A percentile compares a stretch with the other conserved stretches of the same genome.
phyloP scores from a whole-genome alignment of 2,113 vertebrate genomes.

The Microtus pennsylvanicus region DNA sequence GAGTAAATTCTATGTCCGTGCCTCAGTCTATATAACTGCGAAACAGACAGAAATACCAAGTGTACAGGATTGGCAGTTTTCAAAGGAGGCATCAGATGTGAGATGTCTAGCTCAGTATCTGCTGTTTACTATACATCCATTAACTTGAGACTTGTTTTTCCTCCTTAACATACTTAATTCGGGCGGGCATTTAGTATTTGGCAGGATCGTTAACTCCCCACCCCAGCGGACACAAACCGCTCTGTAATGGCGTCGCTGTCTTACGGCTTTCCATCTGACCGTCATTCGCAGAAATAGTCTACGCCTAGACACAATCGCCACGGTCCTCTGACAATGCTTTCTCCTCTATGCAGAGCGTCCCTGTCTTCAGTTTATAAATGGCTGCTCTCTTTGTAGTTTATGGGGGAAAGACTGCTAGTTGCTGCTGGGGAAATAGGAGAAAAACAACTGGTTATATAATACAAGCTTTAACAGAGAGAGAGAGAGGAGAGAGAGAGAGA shows the following conservation, averaged over 20 bases:
- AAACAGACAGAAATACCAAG: background rate
- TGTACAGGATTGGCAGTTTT: background rate
- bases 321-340: background rate
- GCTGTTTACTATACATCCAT: background rate
- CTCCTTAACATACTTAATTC: background rate
- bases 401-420: conserved; percentile 42
- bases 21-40: background rate
- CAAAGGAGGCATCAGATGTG: background rate
- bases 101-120: background rate
- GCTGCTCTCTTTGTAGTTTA: conserved; percentile 39
- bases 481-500: background rate
- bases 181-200: background rate
- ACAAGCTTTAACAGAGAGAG: background rate
- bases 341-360: background rate
- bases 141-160: background rate
- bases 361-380: conserved; percentile 8
- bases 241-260: background rate
- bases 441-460: conserved; percentile 47
- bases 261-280: conserved; percentile 13
- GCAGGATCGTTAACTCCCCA: background rate
- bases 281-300: conserved; percentile 13
- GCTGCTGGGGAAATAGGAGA: conserved; percentile 41
- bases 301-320: background rate
- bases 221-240: background rate
- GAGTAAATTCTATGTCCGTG: background rate